Base-by-base conservation (phyloP, 2,888 invertebrate genomes). In the Trachelus tabidus region DNA sequence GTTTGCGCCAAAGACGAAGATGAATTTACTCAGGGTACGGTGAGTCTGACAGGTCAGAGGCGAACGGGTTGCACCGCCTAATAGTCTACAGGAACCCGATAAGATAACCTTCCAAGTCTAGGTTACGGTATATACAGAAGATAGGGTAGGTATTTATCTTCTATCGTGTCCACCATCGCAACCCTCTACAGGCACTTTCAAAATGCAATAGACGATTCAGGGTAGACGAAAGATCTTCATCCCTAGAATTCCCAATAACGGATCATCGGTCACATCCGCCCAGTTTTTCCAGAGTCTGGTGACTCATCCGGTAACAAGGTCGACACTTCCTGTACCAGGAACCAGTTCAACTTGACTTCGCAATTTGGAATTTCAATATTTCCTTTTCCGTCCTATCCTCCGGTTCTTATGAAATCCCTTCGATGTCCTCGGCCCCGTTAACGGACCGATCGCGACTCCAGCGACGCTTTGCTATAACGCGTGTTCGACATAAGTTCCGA, bases 1-100 rank as follows among this genome's bases (percentile, higher is more conserved):
- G 79, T 77, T 73, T 79, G 75, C 76, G 79, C 76, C 75, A 73
- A 77, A 71, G 79, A 79, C 76, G 80, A 80, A 79, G 80, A 81
- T 76, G 79, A 81, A 82, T 77, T 74, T 77, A 56, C 56, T 56
- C 56, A 56, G 56, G 23, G 23, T 56, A 23, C 56, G 56, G 56
- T 23, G 23, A 56, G 56, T 9, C 23, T 56, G 56, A 56, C 56
- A 56, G 56, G 56, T 56, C 56, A 23, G 56, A 56, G 56, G 56
- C 56, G 23, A 56, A 56, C 56, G 9, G 56, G 56, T 23, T 56
- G 56, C 56, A 56, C 23, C 56, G 23, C 56, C 56, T 56, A 56
- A 56, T 56, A 56, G 56, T 56, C 56, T 56, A 56, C 56, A 56
- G 56, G 56, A 23, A 9, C 56, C 9, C 23, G 56, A 56, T 56